Evolutionary conservation across 2,797 vertebrate genomes (phyloP).

Genomic region (Rhinichthys osculus): DNA sequence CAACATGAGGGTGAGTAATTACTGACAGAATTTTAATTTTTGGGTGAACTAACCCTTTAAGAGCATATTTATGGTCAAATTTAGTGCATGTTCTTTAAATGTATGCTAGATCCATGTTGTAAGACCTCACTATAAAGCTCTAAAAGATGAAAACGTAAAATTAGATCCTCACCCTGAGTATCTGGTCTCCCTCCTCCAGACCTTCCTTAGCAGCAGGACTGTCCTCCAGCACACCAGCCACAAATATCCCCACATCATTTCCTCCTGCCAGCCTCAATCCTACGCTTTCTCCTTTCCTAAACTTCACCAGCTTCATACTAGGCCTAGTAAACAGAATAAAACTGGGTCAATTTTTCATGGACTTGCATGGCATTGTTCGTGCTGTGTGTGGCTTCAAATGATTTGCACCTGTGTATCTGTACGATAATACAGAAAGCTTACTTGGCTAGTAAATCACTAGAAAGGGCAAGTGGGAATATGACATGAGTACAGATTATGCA

Average conservation of each 20-base stretch:
- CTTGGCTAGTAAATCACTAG: background rate
- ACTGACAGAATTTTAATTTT: too few species aligned
- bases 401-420: constrained; percentile 3
- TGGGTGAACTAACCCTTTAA: too few species aligned
- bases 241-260: constrained; percentile 97
- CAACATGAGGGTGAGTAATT: too few species aligned
- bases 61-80: background rate
- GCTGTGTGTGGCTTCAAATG: background rate
- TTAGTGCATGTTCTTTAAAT: background rate
- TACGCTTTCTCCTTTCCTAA: constrained; percentile 97
- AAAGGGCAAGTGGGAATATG: background rate
- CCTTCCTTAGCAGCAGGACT: constrained; percentile 98
- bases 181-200: constrained; percentile 96
- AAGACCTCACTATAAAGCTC: background rate
- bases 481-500: background rate
- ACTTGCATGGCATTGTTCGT: background rate
- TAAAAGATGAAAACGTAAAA: background rate
- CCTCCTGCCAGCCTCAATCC: constrained; percentile 94
- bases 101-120: background rate
- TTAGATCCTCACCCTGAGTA: constrained; percentile 87
- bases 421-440: background rate
- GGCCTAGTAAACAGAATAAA: constrained; percentile 79
- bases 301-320: constrained; percentile 98
- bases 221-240: constrained; percentile 95
- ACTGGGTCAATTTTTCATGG: background rate